Base-by-base conservation (phyloP, 2,113 vertebrate species). In the Labeo rohita region DNA sequence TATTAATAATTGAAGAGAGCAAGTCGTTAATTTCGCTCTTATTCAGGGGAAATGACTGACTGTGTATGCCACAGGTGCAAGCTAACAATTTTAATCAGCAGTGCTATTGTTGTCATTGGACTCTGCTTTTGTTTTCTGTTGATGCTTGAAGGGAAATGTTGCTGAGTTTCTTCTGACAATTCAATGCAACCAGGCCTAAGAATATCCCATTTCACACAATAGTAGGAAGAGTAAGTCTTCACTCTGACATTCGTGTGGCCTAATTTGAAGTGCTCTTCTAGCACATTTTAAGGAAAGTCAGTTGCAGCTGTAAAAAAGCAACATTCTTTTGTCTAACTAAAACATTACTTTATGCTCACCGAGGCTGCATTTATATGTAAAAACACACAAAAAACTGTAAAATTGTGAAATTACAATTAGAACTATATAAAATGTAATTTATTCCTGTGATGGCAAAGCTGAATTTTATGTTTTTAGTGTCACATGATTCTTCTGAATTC, bases 161-260 rank as follows among this genome's bases (percentile, higher is more conserved):
- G 54, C 43, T 66, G 77, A 82, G 73, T n/a, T 83, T 56, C 36
- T 59, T 21, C 8, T 77, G 84, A 85, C 49, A 61, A 74, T 43
- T 68, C 59, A 81, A 65, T 81, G 77, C 61, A 77, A 16, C 34
- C 36, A 16, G 49, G 50, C 73, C 84, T 85, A 88, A 85, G 43
- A 85, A 85, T 88, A 85, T 59, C 79, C 28, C 84, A 45, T n/a
- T 78, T 13, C 2, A 43, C 47, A 85, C 87, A 85, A 88, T 88
- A 75, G 79, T 88, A 80, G 84, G 83, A 88, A 85, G 63, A 84
- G 59, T 21, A 49, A n/a, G 21, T 74, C 45, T 72, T 83, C n/a
- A 83, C 54, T 63, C n/a, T n/a, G 63, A 16, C 83, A 65, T 76
- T 70, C 56, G 5, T 63, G 39, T 50, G 28, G 63, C 34, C 15